Conservation (phyloP, 2,888 invertebrate species). For the Bhutanitis thaidina region DNA sequence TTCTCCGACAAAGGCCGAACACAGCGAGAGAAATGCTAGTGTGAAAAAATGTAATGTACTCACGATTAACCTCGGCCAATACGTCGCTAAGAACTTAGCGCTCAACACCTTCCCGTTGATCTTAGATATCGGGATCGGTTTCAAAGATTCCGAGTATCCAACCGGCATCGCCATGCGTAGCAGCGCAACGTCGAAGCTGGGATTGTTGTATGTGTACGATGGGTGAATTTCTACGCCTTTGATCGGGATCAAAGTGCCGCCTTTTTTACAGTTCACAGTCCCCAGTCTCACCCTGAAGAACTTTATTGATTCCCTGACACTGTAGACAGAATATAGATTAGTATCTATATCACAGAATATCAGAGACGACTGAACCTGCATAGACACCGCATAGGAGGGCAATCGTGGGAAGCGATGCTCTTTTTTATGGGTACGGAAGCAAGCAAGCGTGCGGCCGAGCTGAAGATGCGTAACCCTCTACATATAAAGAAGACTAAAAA, state of each 20-base stretch:
- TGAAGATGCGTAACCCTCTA: no score
- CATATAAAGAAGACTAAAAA: no score
- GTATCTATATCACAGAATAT: no score
- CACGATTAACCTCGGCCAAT: slow-evolving; percentile 66
- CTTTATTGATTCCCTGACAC: slow-evolving; percentile 57
- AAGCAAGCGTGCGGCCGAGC: no score
- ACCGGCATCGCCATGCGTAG: slow-evolving; percentile 40
- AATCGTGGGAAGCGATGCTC: no score
- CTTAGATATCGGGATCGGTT: slow-evolving; percentile 46
- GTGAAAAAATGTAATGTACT: slow-evolving; percentile 33
- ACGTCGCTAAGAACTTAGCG: slow-evolving; percentile 54
- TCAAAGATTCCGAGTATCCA: slow-evolving; percentile 32
- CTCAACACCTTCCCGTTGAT: slow-evolving; percentile 38
- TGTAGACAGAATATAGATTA: slow-evolving; percentile 24
- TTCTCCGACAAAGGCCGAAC: no score
- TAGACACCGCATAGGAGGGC: no score
- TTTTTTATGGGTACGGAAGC: no score
- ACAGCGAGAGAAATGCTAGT: no score
- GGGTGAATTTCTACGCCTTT: slow-evolving; percentile 52
- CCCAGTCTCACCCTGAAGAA: slow-evolving; percentile 54
- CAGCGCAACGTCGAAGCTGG: slow-evolving; percentile 52
- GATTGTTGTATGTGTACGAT: slow-evolving; percentile 33
- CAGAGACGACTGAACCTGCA: no score
- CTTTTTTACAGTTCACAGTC: slow-evolving; percentile 58
- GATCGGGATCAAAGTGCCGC: slow-evolving; percentile 46